A percentile compares a stretch with the other conserved stretches of the same genome.
Evolutionary conservation across 2,888 invertebrate genomes (phyloP).

Genomic region (Epinotia nisella): DNA sequence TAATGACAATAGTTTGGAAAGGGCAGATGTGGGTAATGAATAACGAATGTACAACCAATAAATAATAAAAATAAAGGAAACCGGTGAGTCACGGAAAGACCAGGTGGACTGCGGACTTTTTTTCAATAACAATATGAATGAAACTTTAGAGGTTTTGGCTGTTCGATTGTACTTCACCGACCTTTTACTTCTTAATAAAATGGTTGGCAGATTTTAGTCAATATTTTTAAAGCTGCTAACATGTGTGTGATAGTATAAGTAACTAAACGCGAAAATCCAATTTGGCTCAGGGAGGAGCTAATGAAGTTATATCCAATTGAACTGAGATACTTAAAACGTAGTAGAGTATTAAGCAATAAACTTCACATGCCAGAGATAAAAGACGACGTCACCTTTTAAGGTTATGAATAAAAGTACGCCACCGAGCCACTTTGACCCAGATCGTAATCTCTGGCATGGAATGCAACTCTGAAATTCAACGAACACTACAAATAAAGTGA

Average conservation of each 20-base stretch:
- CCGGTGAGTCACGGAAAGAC: constrained; percentile 38
- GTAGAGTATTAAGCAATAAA: not conserved
- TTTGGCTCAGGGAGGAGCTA: too few species aligned
- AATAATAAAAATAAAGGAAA: constrained; percentile 36
- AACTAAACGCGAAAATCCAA: not conserved
- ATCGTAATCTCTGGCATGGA: constrained; percentile 42
- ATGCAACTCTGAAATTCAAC: constrained; percentile 41
- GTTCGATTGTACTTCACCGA: constrained; percentile 11
- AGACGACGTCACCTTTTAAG: constrained; percentile 27
- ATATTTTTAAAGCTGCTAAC: not conserved
- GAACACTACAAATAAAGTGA: constrained; percentile 39
- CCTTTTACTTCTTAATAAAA: not conserved
- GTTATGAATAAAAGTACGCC: constrained; percentile 35
- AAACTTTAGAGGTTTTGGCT: constrained; percentile 12
- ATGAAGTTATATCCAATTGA: not conserved
- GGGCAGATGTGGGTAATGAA: constrained; percentile 37
- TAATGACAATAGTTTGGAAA: constrained; percentile 28
- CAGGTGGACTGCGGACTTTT: constrained; percentile 37
- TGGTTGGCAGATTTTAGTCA: not conserved
- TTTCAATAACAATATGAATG: constrained; percentile 29
- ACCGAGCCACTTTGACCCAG: constrained; percentile 41
- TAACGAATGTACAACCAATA: constrained; percentile 8
- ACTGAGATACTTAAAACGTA: not conserved
- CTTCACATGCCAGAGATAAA: constrained; percentile 15
- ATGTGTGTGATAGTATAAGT: not conserved